A percentile compares a stretch with the other conserved stretches of the same genome.
Evolutionary conservation across 2,113 vertebrate genomes (phyloP).

Genomic region (Callaeas wilsoni): DNA sequence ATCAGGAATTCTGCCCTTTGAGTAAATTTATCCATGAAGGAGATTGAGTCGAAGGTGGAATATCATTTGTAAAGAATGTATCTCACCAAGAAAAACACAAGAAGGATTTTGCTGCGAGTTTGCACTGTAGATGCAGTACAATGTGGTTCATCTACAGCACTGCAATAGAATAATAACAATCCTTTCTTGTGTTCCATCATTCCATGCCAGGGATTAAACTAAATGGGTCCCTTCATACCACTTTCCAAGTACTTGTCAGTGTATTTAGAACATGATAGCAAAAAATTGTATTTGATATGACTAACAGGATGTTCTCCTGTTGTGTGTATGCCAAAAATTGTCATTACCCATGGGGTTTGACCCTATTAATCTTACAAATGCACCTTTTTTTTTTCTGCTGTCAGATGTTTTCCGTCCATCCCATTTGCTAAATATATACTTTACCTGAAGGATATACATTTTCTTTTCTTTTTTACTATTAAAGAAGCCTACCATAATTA

Average conservation of each 20-base stretch:
- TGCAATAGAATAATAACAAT: neutral
- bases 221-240: neutral
- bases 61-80: neutral
- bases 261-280: neutral
- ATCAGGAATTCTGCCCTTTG: conserved; percentile 38
- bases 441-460: neutral
- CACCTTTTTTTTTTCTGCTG: neutral
- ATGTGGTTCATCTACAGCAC: neutral
- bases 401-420: neutral
- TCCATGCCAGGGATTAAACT: neutral
- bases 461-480: neutral
- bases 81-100: neutral
- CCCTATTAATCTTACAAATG: neutral
- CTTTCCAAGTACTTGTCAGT: neutral
- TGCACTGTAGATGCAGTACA: neutral
- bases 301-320: neutral
- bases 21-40: conserved; percentile 18
- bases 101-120: neutral
- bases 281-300: neutral
- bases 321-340: neutral
- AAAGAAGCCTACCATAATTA: neutral
- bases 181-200: neutral
- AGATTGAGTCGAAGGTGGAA: neutral
- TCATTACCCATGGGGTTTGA: neutral
- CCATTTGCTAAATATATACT: neutral